Evolutionary conservation across 2,888 invertebrate species (phyloP).

Genomic region (Chymomyza procnemis): DNA sequence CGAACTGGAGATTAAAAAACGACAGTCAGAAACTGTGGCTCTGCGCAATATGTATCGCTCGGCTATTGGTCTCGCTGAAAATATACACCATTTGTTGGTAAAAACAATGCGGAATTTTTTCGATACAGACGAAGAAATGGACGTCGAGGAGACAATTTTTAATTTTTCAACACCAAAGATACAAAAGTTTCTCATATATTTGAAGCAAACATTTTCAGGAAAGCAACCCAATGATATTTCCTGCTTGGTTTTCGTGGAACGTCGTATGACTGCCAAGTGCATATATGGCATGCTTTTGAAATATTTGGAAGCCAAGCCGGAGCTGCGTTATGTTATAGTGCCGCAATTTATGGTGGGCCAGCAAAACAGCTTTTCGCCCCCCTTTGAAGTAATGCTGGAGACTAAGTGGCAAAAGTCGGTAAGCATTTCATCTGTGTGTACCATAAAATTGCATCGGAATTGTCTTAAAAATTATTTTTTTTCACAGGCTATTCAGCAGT

Average conservation of each 20-base stretch:
- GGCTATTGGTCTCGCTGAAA: constrained; percentile 72
- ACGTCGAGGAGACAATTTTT: constrained; percentile 76
- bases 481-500: constrained; percentile 79
- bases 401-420: constrained; percentile 68
- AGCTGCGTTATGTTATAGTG: constrained; percentile 80
- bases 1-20: constrained; percentile 82
- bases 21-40: constrained; percentile 79
- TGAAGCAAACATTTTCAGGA: constrained; percentile 81
- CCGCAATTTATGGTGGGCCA: constrained; percentile 87
- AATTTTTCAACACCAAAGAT: constrained; percentile 84
- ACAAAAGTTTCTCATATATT: constrained; percentile 81
- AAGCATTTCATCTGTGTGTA: too few species aligned
- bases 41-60: constrained; percentile 63
- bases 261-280: constrained; percentile 86
- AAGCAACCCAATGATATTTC: constrained; percentile 71
- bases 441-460: background rate
- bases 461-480: constrained; percentile 3
- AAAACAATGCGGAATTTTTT: constrained; percentile 77
- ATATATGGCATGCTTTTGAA: constrained; percentile 84
- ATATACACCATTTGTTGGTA: constrained; percentile 80
- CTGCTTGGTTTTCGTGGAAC: constrained; percentile 75
- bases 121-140: constrained; percentile 54
- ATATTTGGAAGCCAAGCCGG: constrained; percentile 78
- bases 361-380: constrained; percentile 46
- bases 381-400: constrained; percentile 68